Evolutionary conservation across 2,888 invertebrate genomes (phyloP).

Genomic region (Cylindroiulus punctatus): DNA sequence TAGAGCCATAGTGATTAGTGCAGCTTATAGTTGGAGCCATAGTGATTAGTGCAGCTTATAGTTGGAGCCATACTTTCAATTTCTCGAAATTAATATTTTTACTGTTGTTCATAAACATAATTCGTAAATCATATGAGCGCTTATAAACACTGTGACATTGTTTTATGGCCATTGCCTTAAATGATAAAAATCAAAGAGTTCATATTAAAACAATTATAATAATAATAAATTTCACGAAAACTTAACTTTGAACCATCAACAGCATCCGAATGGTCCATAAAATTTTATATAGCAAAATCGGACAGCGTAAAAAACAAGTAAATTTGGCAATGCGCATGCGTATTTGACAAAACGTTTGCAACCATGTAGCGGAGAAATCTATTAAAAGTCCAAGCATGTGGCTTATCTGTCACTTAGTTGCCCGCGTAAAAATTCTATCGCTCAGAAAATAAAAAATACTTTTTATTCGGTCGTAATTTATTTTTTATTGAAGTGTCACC

Average conservation of each 20-base stretch:
- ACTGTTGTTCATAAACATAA: not conserved
- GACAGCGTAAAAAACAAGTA: not conserved
- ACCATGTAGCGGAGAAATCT: not conserved
- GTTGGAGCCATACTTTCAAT: no score
- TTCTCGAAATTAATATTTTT: not conserved
- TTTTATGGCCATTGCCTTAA: not conserved
- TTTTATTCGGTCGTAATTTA: conserved; percentile 37
- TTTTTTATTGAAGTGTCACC: conserved; percentile 42
- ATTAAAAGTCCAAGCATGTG: conserved; percentile 25
- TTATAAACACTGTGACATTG: not conserved
- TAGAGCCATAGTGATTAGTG: no score
- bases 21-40: no score
- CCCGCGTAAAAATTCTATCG: not conserved
- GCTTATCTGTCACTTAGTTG: conserved; percentile 8
- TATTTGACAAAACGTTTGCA: not conserved
- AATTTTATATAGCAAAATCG: not conserved
- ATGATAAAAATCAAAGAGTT: not conserved
- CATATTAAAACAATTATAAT: conserved; percentile 22
- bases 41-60: no score
- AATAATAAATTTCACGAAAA: conserved; percentile 24
- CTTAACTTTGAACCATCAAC: conserved; percentile 15
- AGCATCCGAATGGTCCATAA: no score
- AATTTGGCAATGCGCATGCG: not conserved
- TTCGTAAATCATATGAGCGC: not conserved
- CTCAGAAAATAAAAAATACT: not conserved